Conservation (phyloP, 92 coral and sea anemone genomes). For the Desmophyllum pertusum region DNA sequence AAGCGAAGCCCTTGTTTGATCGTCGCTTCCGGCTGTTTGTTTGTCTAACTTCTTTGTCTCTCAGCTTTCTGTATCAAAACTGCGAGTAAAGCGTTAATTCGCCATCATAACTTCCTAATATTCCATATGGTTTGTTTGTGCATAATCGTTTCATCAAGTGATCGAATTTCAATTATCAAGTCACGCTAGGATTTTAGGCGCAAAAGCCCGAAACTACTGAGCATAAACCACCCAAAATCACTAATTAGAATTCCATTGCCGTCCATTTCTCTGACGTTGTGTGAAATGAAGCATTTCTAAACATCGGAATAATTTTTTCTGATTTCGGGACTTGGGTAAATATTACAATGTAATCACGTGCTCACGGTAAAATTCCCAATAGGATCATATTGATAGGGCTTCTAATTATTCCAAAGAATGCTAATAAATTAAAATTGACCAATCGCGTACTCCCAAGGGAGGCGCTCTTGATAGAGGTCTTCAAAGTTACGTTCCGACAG, state of each 20-base stretch:
- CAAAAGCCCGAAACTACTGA: background rate
- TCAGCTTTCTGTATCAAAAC: background rate
- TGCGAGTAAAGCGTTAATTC: constrained; percentile 19
- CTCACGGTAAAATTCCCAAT: constrained; percentile 28
- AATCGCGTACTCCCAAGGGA: constrained; percentile 81
- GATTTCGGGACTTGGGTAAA: constrained; percentile 1
- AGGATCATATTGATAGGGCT: constrained; percentile 51
- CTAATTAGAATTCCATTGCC: background rate
- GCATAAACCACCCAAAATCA: background rate
- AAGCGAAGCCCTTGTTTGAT: background rate
- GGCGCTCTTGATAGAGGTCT: constrained; percentile 60
- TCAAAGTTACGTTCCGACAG: constrained; percentile 47
- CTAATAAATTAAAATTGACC: constrained; percentile 57
- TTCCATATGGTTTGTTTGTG: constrained; percentile 13
- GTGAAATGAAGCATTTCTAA: background rate
- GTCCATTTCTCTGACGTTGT: background rate
- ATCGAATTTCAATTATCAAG: constrained; percentile 33
- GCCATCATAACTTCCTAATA: constrained; percentile 36
- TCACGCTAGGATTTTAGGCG: constrained; percentile 25
- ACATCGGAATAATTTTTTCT: constrained; percentile 6
- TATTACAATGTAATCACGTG: constrained; percentile 58
- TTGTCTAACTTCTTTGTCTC: constrained; percentile 1
- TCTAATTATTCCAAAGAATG: constrained; percentile 71
- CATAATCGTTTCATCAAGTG: constrained; percentile 41
- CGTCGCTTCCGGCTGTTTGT: constrained; percentile 12